Base-by-base conservation (phyloP, 2,888 invertebrate genomes). In the Dolomedes plantarius region DNA sequence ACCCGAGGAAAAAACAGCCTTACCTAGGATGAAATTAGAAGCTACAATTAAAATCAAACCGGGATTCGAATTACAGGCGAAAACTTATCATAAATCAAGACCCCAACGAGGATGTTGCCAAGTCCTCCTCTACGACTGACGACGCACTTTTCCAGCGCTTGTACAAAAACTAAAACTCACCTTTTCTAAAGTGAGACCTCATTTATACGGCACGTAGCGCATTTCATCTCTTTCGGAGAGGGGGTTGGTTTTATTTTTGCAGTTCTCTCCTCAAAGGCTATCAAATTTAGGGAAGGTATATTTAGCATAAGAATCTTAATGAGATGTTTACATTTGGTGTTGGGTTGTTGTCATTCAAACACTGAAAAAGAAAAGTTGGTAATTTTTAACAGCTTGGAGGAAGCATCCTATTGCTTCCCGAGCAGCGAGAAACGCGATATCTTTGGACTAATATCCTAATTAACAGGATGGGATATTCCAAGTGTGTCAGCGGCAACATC, bases 281-380 rank as follows among this genome's bases (percentile, higher is more conserved):
- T 46, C 46, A 16, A 46, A 46, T 46, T 46, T 16, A 13, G n/a
- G 11, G n/a, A 6, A 46, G n/a, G 46, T 46, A 46, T 46, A 46
- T 46, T 46, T 46, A 46, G 46, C 46, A 16, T 46, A 46, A 46
- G 16, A 46, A 46, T 46, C 46, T 46, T 46, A 46, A 46, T 46
- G 46, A 46, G 46, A 46, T 46, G 46, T 46, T 46, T 46, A 46
- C 46, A 46, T 46, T 6, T 46, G 11, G 46, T 6, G 16, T 46
- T 16, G 9, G 46, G 13, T 46, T 46, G 46, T 16, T 46, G 46
- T 16, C 16, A 46, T 16, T 46, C 13, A 46, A 46, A 16, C n/a
- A 16, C 16, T 9, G 16, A 46, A 46, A 46, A 16, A 16, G 46
- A 16, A 16, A 13, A 16, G n/a, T n/a, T n/a, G n/a, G n/a, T n/a